phyloP scores from a whole-genome alignment of 2,797 vertebrate species.

The Propithecus perrieri region DNA sequence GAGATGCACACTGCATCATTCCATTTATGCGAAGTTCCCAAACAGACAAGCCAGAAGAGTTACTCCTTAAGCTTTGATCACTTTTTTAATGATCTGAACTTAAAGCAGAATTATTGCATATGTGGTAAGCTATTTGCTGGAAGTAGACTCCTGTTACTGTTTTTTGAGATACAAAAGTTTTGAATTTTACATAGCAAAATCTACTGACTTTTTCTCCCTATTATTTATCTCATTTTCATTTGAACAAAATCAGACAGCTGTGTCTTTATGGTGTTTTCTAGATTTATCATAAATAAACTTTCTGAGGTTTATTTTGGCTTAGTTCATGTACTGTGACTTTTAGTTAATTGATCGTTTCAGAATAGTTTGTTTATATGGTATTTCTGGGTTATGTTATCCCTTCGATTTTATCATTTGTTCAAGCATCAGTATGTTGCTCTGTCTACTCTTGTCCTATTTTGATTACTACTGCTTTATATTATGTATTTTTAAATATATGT shows the following conservation, averaged over 20 bases:
- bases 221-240: background rate
- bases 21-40: background rate
- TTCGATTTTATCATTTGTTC: slow-evolving; percentile 2
- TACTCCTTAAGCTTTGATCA: background rate
- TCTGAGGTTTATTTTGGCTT: background rate
- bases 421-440: background rate
- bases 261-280: background rate
- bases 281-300: background rate
- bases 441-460: background rate
- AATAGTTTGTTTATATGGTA: background rate
- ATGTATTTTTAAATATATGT: background rate
- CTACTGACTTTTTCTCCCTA: background rate
- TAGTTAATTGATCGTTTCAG: background rate
- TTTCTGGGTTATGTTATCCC: background rate
- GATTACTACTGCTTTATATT: background rate
- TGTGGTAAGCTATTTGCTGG: background rate
- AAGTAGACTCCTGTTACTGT: background rate
- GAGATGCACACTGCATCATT: accelerated
- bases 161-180: slow-evolving; percentile 9
- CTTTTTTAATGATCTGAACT: background rate
- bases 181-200: background rate
- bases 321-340: background rate
- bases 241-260: background rate
- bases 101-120: background rate
- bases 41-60: background rate